Base-by-base conservation (phyloP, 2,888 invertebrate genomes). In the Hanleya hanleyi region DNA sequence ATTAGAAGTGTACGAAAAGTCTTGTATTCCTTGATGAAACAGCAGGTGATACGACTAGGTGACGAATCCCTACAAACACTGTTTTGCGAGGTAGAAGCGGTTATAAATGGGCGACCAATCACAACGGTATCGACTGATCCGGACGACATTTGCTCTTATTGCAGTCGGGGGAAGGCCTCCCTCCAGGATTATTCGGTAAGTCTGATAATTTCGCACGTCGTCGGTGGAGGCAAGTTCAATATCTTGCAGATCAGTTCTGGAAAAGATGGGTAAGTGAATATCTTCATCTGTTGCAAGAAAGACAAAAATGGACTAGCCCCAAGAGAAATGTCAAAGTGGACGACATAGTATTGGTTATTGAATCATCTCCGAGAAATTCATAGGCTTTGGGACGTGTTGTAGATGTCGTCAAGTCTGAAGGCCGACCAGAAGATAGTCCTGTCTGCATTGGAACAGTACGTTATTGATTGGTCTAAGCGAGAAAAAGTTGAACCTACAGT, bases 171-270 rank as follows among this genome's bases (percentile, higher is more conserved):
- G 18, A 62, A 3, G 35, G 12, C 3, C 35, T 69, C 22, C 75
- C 75, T 18, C 75, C 77, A 0, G 75, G 77, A 22, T 29, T 41
- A 38, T 77, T 77, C 37, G 47, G 41, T 29, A 72, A 76, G 36
- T 29, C 49, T n/a, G 76, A 78, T 41, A 50, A 64, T 38, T 78
- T 77, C 35, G 62, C 38, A 3, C 50, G 51, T 18, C 49, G 78
- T n/a, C 49, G 71, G 35, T 79, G 79, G 77, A 37, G 74, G 3
- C 77, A 77, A 70, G 67, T 78, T 3, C 79, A 79, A 32, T 77
- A 77, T 41, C 7, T 77, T n/a, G 67, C 79, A n/a, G n/a, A n/a
- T n/a, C n/a, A n/a, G n/a, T n/a, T n/a, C n/a, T n/a, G n/a, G n/a
- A n/a, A n/a, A n/a, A 12, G 66, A 77, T 57, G 76, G 76, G 12